Percentiles rank a stretch among this genome's conserved stretches.
Conservation (phyloP, 1,140 invertebrate species). For the Zelostemma sp. region DNA sequence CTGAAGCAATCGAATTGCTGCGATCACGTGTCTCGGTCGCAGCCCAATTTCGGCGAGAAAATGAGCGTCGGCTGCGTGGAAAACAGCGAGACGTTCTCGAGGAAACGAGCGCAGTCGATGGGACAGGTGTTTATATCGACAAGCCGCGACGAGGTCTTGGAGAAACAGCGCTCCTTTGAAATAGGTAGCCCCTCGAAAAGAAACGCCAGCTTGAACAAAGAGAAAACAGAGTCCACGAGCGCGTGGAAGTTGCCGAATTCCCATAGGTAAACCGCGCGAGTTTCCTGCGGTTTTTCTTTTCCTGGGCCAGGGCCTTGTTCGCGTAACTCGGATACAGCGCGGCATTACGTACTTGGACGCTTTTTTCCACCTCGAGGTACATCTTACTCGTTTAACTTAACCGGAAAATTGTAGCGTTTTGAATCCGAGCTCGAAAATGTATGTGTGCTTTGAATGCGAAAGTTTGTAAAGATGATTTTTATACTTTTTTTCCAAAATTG, state of each 20-base stretch:
- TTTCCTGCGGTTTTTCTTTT: too few relatives aligned
- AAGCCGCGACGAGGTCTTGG: slow-evolving; percentile 17
- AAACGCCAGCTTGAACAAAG: slow-evolving; percentile 1
- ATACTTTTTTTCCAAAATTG: too few relatives aligned
- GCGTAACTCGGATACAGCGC: too few relatives aligned
- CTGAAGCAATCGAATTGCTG: slow-evolving; percentile 40
- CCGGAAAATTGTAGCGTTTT: too few relatives aligned
- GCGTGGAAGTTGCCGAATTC: slow-evolving; percentile 1
- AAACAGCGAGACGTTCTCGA: slow-evolving; percentile 28
- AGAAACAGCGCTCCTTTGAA: slow-evolving; percentile 28
- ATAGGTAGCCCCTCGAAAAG: slow-evolving; percentile 26
- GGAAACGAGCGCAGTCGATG: slow-evolving; percentile 43
- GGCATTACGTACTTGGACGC: too few relatives aligned
- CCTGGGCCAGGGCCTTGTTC: too few relatives aligned
- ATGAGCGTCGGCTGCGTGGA: slow-evolving; percentile 18
- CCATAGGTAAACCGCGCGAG: not conserved
- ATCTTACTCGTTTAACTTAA: too few relatives aligned
- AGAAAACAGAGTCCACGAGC: too few relatives aligned
- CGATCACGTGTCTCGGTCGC: slow-evolving; percentile 39
- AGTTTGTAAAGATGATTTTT: too few relatives aligned
- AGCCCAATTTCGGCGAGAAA: slow-evolving; percentile 41
- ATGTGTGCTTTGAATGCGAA: too few relatives aligned
- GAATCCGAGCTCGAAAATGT: too few relatives aligned
- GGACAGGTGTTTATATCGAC: slow-evolving; percentile 41
- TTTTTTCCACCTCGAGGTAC: too few relatives aligned